Percentiles rank a stretch among this genome's conserved stretches.
These are phyloP conservation scores for Steinernema carpocapsae DNA, from an alignment of 2,888 invertebrate species.

Conservation along the genomic window DNA sequence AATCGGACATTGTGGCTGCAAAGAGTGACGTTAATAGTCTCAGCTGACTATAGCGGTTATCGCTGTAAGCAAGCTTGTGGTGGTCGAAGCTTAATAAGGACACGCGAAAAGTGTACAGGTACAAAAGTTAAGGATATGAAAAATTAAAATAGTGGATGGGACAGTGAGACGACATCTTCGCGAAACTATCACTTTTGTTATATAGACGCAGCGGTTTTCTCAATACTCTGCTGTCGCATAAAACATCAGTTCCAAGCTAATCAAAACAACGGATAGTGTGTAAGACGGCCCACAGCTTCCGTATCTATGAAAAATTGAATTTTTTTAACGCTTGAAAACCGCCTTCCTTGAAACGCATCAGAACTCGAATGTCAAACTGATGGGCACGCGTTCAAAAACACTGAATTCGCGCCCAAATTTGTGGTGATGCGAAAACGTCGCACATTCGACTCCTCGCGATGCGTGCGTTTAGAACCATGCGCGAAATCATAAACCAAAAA, in stretches of 20 bases:
- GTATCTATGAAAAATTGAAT: too few species aligned
- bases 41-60: neutral
- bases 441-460: too few species aligned
- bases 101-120: neutral
- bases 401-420: conserved; percentile 6
- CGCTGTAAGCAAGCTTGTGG: neutral
- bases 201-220: too few species aligned
- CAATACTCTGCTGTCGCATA: too few species aligned
- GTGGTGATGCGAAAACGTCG: too few species aligned
- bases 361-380: neutral
- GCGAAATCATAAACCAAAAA: too few species aligned
- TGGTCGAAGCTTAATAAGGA: neutral
- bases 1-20: neutral
- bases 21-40: neutral
- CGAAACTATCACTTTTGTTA: too few species aligned
- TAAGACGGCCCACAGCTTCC: too few species aligned
- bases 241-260: too few species aligned
- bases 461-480: too few species aligned
- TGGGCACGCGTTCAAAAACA: neutral
- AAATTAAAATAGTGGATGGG: neutral
- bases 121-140: neutral
- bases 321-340: too few species aligned
- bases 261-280: too few species aligned
- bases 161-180: neutral
- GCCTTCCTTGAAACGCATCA: neutral